Base-by-base conservation (phyloP, 2,113 vertebrate genomes). In the Oceanites oceanicus region DNA sequence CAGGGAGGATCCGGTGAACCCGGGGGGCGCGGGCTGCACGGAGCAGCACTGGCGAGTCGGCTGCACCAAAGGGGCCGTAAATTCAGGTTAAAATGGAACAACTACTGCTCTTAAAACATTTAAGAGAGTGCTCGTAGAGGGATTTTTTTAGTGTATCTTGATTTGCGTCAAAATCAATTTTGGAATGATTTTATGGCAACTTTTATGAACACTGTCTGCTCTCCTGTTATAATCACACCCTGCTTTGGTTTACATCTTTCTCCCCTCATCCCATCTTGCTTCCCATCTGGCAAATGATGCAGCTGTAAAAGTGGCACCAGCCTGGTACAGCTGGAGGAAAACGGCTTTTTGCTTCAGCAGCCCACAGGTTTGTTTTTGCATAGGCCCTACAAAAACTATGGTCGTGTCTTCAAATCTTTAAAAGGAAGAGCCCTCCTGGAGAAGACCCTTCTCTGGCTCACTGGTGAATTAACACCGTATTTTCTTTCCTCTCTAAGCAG, bases 131-230 rank as follows among this genome's bases (percentile, higher is more conserved):
- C 73, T 75, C 5, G 0, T 34, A n/a, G 70, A 72, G 34, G 42
- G 25, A 26, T 75, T 52, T 88, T 59, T 86, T 58, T 38, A 80
- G 40, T 27, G 19, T 66, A 10, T 88, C 84, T 97, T 88, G 66
- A 88, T 93, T 96, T 93, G 81, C 42, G 58, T 95, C 90, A 92
- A 94, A 95, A 86, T 93, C 74, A 75, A 76, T 92, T 92, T n/a
- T 65, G 45, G 76, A 72, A 92, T 71, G 19, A 88, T 79, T 75
- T 94, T 76, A 63, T 34, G 50, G 67, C 79, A 82, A 78, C 66
- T 86, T 94, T 82, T 93, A 80, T 70, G 90, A 82, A 73, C 52
- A 3, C 56, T 92, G 85, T 68, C 94, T 90, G 71, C 45, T 77
- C 65, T 74, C 26, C 79, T 92, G 70, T 89, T 80, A 34, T 38